A percentile compares a stretch with the other conserved stretches of the same genome.
Conservation (phyloP, 1,140 invertebrate species). For the Idris sp. region DNA sequence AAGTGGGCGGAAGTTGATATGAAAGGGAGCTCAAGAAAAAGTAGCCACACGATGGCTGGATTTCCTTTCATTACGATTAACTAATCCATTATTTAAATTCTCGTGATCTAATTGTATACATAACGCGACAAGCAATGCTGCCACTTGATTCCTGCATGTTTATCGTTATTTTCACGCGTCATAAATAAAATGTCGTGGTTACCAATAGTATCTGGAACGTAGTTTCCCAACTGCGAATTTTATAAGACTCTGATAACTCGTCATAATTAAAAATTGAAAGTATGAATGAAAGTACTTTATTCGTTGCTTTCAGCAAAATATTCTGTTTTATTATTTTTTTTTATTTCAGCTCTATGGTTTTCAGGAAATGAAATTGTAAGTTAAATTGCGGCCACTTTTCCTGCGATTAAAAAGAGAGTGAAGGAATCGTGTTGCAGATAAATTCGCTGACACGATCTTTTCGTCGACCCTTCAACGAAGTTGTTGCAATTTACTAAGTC, state of each 20-base stretch:
- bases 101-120: constrained; percentile 60
- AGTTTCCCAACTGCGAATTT: constrained; percentile 59
- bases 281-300: constrained; percentile 50
- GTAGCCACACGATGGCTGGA: constrained; percentile 43
- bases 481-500: constrained; percentile 21
- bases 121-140: constrained; percentile 40
- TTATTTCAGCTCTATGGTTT: background rate
- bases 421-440: constrained; percentile 18
- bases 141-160: constrained; percentile 56
- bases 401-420: background rate
- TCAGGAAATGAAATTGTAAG: no score
- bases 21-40: constrained; percentile 56
- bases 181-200: constrained; percentile 64
- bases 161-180: constrained; percentile 65
- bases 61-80: constrained; percentile 58
- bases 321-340: constrained; percentile 1
- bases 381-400: background rate
- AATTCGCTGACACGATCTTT: constrained; percentile 34
- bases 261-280: constrained; percentile 58
- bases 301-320: background rate
- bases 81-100: constrained; percentile 60
- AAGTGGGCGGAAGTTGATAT: constrained; percentile 63
- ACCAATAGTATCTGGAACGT: constrained; percentile 58
- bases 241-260: constrained; percentile 51
- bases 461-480: constrained; percentile 45